A percentile compares a stretch with the other conserved stretches of the same genome.
These are phyloP conservation scores for Narcine bancroftii DNA, from an alignment of 2,113 vertebrate genomes.

Conservation along the genomic window DNA sequence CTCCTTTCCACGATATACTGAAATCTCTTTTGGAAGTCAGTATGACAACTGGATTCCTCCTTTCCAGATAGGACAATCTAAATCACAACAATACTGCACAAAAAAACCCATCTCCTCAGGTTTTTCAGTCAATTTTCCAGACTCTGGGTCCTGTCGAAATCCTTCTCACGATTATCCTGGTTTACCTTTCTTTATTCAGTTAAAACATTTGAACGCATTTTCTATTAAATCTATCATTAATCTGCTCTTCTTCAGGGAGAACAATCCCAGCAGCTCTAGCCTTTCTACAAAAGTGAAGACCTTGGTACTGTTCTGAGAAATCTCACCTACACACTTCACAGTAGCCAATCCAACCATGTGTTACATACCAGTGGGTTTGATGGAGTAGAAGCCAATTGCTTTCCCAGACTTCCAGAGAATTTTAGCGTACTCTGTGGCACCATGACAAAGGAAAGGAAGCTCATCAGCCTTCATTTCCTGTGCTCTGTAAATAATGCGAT, in stretches of 20 bases:
- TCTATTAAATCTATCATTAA: neutral
- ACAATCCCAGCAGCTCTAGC: neutral
- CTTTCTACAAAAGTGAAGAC: neutral
- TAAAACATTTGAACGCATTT: neutral
- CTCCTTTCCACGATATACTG: neutral
- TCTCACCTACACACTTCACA: neutral
- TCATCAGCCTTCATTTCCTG: conserved; percentile 70
- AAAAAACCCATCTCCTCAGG: neutral
- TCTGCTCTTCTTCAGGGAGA: neutral
- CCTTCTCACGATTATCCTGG: too few species aligned
- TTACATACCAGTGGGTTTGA: conserved; percentile 69
- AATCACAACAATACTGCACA: neutral
- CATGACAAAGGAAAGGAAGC: conserved; percentile 74
- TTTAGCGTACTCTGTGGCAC: conserved; percentile 68
- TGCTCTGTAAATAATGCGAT: conserved; percentile 77
- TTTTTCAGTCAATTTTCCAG: neutral
- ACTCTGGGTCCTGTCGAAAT: neutral
- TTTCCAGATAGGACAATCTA: neutral
- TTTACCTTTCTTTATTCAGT: too few species aligned
- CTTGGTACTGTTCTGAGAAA: neutral
- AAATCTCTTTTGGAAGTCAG: neutral
- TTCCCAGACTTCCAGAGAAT: conserved; percentile 80
- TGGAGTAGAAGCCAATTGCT: conserved; percentile 85
- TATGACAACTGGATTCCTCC: neutral
- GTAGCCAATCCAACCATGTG: neutral